Conservation (phyloP, 2,113 vertebrate genomes). For the Nerophis lumbriciformis region DNA sequence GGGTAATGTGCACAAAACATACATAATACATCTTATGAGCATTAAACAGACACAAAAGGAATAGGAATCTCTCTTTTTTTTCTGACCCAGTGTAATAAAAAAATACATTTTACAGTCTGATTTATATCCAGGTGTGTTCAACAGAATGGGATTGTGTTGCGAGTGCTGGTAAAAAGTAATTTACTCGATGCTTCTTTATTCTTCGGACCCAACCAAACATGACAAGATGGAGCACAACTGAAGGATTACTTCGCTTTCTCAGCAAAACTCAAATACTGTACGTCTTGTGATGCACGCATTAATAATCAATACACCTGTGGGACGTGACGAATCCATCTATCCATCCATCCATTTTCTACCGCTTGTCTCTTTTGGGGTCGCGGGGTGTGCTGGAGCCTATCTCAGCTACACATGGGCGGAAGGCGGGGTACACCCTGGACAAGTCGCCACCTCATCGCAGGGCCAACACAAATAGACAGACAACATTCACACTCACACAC, state of each 20-base stretch:
- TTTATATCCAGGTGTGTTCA: slow-evolving; percentile 25
- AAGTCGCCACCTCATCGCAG: too few species aligned
- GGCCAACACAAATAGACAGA: too few species aligned
- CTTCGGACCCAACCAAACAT: slow-evolving; percentile 9
- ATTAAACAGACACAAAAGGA: slow-evolving; percentile 44
- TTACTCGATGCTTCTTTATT: slow-evolving; percentile 10
- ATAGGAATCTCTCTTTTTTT: slow-evolving; percentile 26
- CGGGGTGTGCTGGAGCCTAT: too few species aligned
- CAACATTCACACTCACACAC: too few species aligned
- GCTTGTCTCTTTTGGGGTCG: background rate
- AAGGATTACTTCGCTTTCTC: slow-evolving; percentile 2
- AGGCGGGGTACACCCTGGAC: too few species aligned
- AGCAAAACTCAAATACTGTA: slow-evolving; percentile 7
- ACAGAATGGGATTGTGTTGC: slow-evolving; percentile 20
- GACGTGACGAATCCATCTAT: background rate
- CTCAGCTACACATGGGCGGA: too few species aligned
- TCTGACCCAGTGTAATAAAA: slow-evolving; percentile 50
- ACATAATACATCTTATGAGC: slow-evolving; percentile 58
- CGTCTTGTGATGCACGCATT: slow-evolving; percentile 4
- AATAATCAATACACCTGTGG: slow-evolving; percentile 8
- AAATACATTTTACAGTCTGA: slow-evolving; percentile 27
- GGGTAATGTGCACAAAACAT: slow-evolving; percentile 68
- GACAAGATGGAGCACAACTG: background rate
- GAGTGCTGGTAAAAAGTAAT: slow-evolving; percentile 22
- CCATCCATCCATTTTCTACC: too few species aligned